Evolutionary conservation across 2,113 vertebrate species (phyloP).

Genomic region (Coracopsis vasa): DNA sequence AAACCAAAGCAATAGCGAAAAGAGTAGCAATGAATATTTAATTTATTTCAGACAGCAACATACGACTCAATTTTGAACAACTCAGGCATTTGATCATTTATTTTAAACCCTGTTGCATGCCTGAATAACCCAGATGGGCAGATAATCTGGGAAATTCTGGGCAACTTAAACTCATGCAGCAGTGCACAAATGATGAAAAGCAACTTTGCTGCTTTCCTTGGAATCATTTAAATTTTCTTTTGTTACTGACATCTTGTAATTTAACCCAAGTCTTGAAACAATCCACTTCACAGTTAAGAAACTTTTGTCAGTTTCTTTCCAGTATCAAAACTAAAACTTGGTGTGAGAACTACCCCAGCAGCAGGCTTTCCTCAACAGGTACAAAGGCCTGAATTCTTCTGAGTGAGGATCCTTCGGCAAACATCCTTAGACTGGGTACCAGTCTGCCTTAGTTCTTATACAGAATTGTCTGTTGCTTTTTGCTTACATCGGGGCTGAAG

Average conservation of each 20-base stretch:
- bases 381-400: background rate
- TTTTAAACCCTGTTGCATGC: background rate
- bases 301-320: background rate
- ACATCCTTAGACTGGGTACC: background rate
- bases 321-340: background rate
- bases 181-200: background rate
- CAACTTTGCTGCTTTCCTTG: background rate
- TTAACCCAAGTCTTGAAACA: background rate
- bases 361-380: background rate
- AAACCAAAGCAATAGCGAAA: background rate
- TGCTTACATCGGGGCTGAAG: background rate
- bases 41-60: background rate
- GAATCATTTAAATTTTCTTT: background rate
- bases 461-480: background rate
- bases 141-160: background rate
- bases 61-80: background rate
- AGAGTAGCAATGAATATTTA: background rate
- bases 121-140: background rate
- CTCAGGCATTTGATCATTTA: background rate
- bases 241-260: background rate
- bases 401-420: background rate
- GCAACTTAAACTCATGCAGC: background rate
- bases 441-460: background rate
- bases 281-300: background rate
- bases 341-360: background rate